A percentile compares a stretch with the other conserved stretches of the same genome.
Evolutionary conservation across 2,113 vertebrate species (phyloP).

Genomic region (Dasypus novemcinctus): DNA sequence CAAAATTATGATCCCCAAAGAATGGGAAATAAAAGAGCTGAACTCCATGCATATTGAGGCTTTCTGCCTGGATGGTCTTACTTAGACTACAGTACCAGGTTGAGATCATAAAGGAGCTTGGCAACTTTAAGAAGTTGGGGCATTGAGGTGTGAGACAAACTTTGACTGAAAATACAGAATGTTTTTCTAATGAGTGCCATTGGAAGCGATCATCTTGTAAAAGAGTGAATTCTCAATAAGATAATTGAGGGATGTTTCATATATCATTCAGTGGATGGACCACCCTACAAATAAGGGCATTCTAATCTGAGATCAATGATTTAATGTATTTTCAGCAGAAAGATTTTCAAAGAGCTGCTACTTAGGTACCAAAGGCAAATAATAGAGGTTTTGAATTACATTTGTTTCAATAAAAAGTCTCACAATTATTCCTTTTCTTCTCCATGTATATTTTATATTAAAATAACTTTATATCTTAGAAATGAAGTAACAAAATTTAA

Average conservation of each 20-base stretch:
- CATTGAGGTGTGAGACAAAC: background rate
- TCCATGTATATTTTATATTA: background rate
- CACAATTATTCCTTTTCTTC: background rate
- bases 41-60: background rate
- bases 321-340: background rate
- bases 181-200: background rate
- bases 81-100: background rate
- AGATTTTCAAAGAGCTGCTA: slow-evolving; percentile 5
- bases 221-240: background rate
- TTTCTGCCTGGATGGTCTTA: background rate
- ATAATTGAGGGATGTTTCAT: background rate
- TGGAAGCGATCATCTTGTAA: background rate
- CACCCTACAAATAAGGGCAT: background rate
- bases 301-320: background rate
- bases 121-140: background rate
- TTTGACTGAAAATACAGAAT: background rate
- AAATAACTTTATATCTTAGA: slow-evolving; percentile 23
- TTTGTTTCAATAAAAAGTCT: background rate
- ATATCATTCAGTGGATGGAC: background rate
- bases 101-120: background rate
- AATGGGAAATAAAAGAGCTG: background rate
- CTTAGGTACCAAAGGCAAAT: background rate
- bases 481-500: slow-evolving; percentile 56
- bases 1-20: background rate
- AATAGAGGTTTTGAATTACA: background rate